Conservation (phyloP, 2,797 vertebrate genomes). For the Manis javanica region DNA sequence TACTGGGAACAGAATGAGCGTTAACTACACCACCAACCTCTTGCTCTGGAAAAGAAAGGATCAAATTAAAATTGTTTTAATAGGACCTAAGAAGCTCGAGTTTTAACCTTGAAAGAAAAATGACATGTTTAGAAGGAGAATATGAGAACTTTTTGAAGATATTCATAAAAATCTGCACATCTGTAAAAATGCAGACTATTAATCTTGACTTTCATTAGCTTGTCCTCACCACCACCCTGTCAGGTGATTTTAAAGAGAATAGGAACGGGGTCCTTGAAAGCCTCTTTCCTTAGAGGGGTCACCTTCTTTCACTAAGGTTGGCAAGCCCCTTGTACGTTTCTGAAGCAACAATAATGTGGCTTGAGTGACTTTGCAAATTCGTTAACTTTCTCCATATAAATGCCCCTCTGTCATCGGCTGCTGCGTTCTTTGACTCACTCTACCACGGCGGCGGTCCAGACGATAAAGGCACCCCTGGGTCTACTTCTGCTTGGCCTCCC, state of each 20-base stretch:
- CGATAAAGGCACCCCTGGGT: not conserved
- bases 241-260: not conserved
- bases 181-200: not conserved
- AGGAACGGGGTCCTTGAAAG: not conserved
- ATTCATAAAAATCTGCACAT: not conserved
- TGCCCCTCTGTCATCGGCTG: not conserved
- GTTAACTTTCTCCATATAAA: not conserved
- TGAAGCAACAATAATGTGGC: not conserved
- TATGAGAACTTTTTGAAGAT: not conserved
- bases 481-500: not conserved
- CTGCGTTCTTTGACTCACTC: not conserved
- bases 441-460: too few relatives aligned
- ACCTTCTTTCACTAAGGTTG: not conserved
- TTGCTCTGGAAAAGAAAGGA: not conserved
- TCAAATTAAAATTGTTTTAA: not conserved
- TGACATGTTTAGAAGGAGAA: not conserved
- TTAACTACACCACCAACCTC: slow-evolving; percentile 61
- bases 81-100: not conserved
- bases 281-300: not conserved
- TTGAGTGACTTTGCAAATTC: not conserved
- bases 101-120: not conserved
- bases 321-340: not conserved
- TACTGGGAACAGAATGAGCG: slow-evolving; percentile 49
- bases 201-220: not conserved
- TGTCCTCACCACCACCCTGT: not conserved